Evolutionary conservation across 2,888 invertebrate genomes (phyloP).

Genomic region (Drosophila ezoana): DNA sequence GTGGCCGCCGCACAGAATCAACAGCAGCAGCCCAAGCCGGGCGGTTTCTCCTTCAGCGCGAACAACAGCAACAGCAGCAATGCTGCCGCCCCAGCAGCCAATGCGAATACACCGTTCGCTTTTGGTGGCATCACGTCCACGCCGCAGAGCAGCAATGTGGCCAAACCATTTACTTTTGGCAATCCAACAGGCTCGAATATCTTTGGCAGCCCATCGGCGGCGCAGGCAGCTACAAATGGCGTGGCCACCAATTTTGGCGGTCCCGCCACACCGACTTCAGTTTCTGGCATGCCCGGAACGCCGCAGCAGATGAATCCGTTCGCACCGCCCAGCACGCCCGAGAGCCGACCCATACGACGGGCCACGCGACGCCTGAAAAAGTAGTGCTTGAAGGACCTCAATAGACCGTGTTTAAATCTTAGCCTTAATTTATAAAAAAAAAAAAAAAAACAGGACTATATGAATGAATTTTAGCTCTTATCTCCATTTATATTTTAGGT

Average conservation of each 20-base stretch:
- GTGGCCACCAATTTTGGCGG: conserved; percentile 63
- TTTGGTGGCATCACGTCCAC: conserved; percentile 49
- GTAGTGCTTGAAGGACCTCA: conserved; percentile 21
- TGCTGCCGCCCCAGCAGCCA: conserved; percentile 14
- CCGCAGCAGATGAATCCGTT: conserved; percentile 58
- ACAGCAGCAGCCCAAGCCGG: conserved; percentile 25
- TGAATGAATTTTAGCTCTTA: neutral
- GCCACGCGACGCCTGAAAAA: conserved; percentile 81
- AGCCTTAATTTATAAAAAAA: neutral
- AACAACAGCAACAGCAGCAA: conserved; percentile 22
- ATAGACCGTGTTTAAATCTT: neutral
- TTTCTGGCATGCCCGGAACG: conserved; percentile 29
- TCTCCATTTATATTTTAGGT: neutral
- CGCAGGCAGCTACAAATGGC: conserved; percentile 13
- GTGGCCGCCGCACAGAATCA: conserved; percentile 38
- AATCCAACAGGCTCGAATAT: conserved; percentile 28
- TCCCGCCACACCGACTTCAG: conserved; percentile 17
- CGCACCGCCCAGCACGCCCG: conserved; percentile 54
- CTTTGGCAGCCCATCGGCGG: conserved; percentile 52
- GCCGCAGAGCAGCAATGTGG: conserved; percentile 25
- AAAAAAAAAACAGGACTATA: neutral
- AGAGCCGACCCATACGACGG: conserved; percentile 71
- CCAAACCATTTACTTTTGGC: conserved; percentile 69
- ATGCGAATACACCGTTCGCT: conserved; percentile 52
- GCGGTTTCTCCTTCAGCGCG: conserved; percentile 64